Evolutionary conservation across 2,888 invertebrate genomes (phyloP).

Genomic region (Margaritifera margaritifera): DNA sequence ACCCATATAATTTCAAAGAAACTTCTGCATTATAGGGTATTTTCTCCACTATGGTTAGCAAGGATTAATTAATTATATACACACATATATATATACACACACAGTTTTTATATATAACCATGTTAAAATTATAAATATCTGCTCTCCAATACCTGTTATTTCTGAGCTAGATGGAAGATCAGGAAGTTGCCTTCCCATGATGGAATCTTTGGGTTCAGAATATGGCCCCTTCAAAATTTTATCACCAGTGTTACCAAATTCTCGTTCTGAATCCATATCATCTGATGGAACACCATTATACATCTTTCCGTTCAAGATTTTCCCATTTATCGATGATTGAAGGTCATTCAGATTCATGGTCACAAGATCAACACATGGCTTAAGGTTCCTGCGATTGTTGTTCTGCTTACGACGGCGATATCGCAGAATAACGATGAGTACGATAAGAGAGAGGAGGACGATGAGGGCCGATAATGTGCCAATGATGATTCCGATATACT

Average conservation of each 20-base stretch:
- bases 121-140: not conserved
- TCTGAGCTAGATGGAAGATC: slow-evolving; percentile 63
- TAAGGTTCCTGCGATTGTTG: slow-evolving; percentile 60
- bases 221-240: slow-evolving; percentile 51
- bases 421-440: slow-evolving; percentile 78
- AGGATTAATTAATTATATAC: no score
- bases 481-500: slow-evolving; percentile 64
- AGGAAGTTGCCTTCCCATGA: slow-evolving; percentile 69
- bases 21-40: no score
- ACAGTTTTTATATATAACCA: no score
- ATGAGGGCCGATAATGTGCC: slow-evolving; percentile 79
- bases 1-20: no score
- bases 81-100: not conserved
- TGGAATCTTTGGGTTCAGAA: slow-evolving; percentile 62
- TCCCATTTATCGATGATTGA: slow-evolving; percentile 58
- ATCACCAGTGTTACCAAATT: slow-evolving; percentile 51
- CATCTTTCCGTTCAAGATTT: slow-evolving; percentile 71
- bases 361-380: slow-evolving; percentile 72
- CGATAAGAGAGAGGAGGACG: slow-evolving; percentile 80
- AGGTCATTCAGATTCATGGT: slow-evolving; percentile 81
- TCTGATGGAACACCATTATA: slow-evolving; percentile 72
- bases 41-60: no score
- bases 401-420: slow-evolving; percentile 63
- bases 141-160: slow-evolving; percentile 33
- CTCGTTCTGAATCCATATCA: slow-evolving; percentile 70